Evolutionary conservation across 2,888 invertebrate species (phyloP).

Genomic region (Patella caerulea): DNA sequence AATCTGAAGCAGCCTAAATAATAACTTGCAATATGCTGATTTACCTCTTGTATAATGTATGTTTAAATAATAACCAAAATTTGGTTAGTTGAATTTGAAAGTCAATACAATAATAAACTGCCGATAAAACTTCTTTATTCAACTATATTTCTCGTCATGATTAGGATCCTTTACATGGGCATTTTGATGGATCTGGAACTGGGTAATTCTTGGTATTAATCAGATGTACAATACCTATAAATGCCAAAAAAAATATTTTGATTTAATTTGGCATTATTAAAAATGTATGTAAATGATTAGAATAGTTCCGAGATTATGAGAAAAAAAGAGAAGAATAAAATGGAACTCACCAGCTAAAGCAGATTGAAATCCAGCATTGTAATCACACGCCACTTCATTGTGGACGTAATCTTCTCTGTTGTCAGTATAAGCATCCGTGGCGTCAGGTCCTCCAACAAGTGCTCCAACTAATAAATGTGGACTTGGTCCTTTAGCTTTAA

Average conservation of each 20-base stretch:
- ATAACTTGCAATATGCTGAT: too few species aligned
- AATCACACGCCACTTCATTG: slow-evolving; percentile 38
- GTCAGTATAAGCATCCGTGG: slow-evolving; percentile 14
- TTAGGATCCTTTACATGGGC: not conserved
- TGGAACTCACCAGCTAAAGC: slow-evolving; percentile 57
- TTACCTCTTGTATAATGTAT: too few species aligned
- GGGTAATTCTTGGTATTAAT: slow-evolving; percentile 1
- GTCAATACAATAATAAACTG: too few species aligned
- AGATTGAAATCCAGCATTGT: slow-evolving; percentile 64
- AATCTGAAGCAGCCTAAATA: too few species aligned
- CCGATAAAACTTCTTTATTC: too few species aligned
- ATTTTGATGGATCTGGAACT: not conserved
- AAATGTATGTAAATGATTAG: too few species aligned
- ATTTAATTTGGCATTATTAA: too few species aligned
- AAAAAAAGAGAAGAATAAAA: too few species aligned
- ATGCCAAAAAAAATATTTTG: too few species aligned
- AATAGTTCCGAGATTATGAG: too few species aligned
- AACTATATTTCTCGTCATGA: not conserved
- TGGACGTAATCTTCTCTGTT: slow-evolving; percentile 18
- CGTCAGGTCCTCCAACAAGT: slow-evolving; percentile 15
- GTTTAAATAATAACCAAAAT: too few species aligned
- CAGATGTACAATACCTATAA: not conserved
- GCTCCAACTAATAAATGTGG: slow-evolving; percentile 21
- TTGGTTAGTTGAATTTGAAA: too few species aligned
- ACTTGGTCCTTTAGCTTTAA: slow-evolving; percentile 19